Evolutionary conservation across 2,888 invertebrate species (phyloP).

Genomic region (Prosopocoilus inquinatus): DNA sequence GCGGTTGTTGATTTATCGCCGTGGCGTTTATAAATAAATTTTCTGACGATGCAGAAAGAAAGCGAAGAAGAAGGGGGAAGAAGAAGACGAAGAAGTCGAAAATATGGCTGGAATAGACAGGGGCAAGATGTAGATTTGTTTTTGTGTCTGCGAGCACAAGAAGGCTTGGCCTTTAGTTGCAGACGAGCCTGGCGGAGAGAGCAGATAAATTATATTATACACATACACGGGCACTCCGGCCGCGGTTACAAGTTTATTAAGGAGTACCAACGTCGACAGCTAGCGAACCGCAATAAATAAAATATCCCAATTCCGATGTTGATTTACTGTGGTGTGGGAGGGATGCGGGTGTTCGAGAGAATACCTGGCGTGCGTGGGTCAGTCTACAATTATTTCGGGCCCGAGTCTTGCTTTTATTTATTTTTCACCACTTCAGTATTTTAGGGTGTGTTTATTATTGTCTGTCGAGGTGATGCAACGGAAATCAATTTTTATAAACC

Average conservation of each 20-base stretch:
- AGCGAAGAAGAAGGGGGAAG: no score
- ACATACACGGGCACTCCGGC: slow-evolving; percentile 28
- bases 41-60: no score
- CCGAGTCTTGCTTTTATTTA: slow-evolving; percentile 19
- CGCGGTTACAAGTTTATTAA: slow-evolving; percentile 42
- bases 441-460: slow-evolving; percentile 24
- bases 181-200: slow-evolving; percentile 21
- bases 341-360: slow-evolving; percentile 31
- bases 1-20: no score
- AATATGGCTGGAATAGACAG: slow-evolving; percentile 15
- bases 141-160: slow-evolving; percentile 18
- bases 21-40: no score
- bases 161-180: slow-evolving; percentile 24
- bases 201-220: slow-evolving; percentile 32
- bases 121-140: slow-evolving; percentile 28
- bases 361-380: slow-evolving; percentile 23
- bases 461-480: slow-evolving; percentile 10
- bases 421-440: slow-evolving; percentile 23
- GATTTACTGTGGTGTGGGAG: slow-evolving; percentile 35
- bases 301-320: slow-evolving; percentile 41
- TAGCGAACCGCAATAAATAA: slow-evolving; percentile 42
- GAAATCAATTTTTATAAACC: slow-evolving; percentile 20
- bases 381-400: slow-evolving; percentile 26
- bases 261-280: slow-evolving; percentile 41
- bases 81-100: no score